Percentiles rank a stretch among this genome's conserved stretches.
Evolutionary conservation across 2,888 invertebrate species (phyloP).

Genomic region (Drosophila ochracea): DNA sequence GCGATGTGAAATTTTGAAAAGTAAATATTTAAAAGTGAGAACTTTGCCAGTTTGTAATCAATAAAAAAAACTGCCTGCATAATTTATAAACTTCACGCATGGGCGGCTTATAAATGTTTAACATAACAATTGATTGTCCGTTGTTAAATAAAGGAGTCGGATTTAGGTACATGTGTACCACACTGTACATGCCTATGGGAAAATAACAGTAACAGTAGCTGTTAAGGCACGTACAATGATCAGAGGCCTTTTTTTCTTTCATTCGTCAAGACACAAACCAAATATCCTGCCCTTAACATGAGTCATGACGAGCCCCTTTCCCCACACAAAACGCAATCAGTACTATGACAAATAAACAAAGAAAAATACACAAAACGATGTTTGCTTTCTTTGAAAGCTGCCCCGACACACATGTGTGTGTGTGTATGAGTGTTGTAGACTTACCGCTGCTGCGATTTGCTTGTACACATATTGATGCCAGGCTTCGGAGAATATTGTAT

Average conservation of each 20-base stretch:
- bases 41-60: constrained; percentile 1
- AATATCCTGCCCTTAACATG: constrained; percentile 22
- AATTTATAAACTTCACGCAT: background rate
- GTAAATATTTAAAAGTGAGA: background rate
- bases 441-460: constrained; percentile 87
- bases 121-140: background rate
- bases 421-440: constrained; percentile 42
- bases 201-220: background rate
- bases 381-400: constrained; percentile 1
- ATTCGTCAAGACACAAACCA: constrained; percentile 22
- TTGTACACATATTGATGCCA: constrained; percentile 86
- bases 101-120: background rate
- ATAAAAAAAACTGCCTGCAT: background rate
- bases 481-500: constrained; percentile 80
- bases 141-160: background rate
- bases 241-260: background rate
- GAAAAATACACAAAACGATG: constrained; percentile 20
- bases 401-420: background rate
- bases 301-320: constrained; percentile 46
- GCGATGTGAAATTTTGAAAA: background rate
- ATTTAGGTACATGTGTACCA: background rate
- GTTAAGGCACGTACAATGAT: constrained; percentile 1
- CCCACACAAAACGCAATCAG: background rate
- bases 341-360: constrained; percentile 23
- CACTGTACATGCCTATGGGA: background rate